Base-by-base conservation (phyloP, 2,113 vertebrate genomes). In the Oenanthe oenanthe region DNA sequence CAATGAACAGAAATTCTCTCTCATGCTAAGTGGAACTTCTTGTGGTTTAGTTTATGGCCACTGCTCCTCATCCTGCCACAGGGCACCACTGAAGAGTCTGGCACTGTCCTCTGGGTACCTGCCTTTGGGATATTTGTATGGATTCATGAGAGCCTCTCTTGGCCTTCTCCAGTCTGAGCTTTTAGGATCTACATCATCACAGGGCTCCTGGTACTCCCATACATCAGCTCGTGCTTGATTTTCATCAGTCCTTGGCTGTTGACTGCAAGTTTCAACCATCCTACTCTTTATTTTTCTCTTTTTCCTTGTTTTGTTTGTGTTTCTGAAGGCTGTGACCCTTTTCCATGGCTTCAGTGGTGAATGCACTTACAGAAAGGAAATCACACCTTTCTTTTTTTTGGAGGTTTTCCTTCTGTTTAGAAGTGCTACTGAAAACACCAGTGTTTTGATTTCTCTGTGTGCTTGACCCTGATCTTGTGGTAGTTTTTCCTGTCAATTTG, bases 361-460 rank as follows among this genome's bases (percentile, higher is more conserved):
- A 54, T 31, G 43, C 51, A 51, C 17, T 56, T 90, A 29, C 1
- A 47, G 65, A 58, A 61, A 16, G 51, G 45, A 34, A 75, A 75
- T 51, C 1, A 47, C 28, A 25, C 12, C 13, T 82, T 32, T 25
- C 9, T n/a, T 21, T 25, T 57, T 70, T 79, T 45, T 21, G 15
- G 24, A 70, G 38, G 4, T 45, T 85, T 75, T 67, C 24, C 19
- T 85, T 62, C 42, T 61, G 28, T 65, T 83, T 12, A 32, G 58
- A 72, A 79, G 53, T 3, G 0, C n/a, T 25, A 4, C 51, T 40
- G 51, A 61, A 77, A 80, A 32, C 1, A 1, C 14, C 5, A 3
- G 16, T 0, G 0, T 60, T 50, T 22, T 67, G 51, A 13, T 53
- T 62, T 51, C 43, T 66, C 48, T 70, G 7, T 45, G 4, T 58